These are phyloP conservation scores for Ruditapes philippinarum DNA, from an alignment of 1,140 invertebrate species.

Conservation along the genomic window DNA sequence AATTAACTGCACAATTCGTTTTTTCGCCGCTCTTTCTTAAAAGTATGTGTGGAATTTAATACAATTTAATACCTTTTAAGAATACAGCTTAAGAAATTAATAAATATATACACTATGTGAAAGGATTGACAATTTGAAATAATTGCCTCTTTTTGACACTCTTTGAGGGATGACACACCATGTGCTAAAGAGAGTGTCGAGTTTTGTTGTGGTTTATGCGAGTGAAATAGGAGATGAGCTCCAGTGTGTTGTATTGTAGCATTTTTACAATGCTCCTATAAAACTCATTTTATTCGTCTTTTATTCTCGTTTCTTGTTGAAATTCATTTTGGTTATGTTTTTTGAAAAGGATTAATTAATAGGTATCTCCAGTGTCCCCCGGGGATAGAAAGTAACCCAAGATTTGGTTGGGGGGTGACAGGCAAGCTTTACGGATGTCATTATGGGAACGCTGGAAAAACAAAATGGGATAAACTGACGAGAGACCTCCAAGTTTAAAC, in stretches of 20 bases:
- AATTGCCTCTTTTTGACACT: constrained; percentile 41
- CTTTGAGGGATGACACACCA: constrained; percentile 7
- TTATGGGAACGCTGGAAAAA: background rate
- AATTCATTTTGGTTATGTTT: constrained; percentile 55
- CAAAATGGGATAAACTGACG: background rate
- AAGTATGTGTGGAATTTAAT: constrained; percentile 51
- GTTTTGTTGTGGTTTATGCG: constrained; percentile 42
- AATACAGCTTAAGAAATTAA: constrained; percentile 34
- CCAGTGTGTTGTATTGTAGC: constrained; percentile 36
- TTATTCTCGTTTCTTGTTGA: constrained; percentile 35
- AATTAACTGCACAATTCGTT: background rate
- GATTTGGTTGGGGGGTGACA: constrained; percentile 15
- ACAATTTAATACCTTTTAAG: constrained; percentile 41
- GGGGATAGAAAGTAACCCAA: constrained; percentile 44
- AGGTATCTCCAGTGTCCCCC: constrained; percentile 21
- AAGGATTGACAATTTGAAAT: constrained; percentile 54
- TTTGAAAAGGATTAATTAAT: constrained; percentile 56
- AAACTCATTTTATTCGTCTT: constrained; percentile 48
- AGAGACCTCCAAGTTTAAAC: background rate
- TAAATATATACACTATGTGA: constrained; percentile 19
- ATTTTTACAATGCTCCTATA: constrained; percentile 33
- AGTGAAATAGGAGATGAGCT: constrained; percentile 31
- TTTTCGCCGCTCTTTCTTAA: background rate
- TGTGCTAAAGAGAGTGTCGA: constrained; percentile 33
- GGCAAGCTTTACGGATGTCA: background rate